phyloP scores from a whole-genome alignment of 2,113 vertebrate species.

The Clupea harengus region DNA sequence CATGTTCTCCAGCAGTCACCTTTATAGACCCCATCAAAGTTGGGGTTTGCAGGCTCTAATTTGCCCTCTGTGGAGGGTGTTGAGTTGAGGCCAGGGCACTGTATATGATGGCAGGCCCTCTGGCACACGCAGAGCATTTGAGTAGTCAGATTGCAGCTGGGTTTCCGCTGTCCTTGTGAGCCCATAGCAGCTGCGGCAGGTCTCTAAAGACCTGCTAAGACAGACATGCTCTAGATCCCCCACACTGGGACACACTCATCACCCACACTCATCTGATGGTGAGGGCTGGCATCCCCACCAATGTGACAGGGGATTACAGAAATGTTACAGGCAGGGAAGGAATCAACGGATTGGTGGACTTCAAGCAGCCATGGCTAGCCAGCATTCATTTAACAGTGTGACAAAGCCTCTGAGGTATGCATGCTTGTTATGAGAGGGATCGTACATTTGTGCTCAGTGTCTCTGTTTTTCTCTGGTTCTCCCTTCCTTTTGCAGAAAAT shows the following conservation, averaged over 20 bases:
- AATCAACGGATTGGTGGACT: not conserved
- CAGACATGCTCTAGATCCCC: not conserved
- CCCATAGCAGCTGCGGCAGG: not conserved
- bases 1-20: not conserved
- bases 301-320: not conserved
- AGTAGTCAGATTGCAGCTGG: not conserved
- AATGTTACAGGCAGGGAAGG: not conserved
- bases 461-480: slow-evolving; percentile 19
- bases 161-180: not conserved
- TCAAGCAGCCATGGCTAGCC: not conserved
- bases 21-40: slow-evolving; percentile 1
- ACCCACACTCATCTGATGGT: not conserved
- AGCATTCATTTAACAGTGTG: not conserved
- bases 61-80: not conserved
- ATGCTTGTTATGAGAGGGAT: not conserved
- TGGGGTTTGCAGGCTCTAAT: not conserved
- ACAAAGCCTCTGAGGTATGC: not conserved
- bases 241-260: not conserved
- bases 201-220: not conserved
- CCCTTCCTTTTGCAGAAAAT: slow-evolving; percentile 81
- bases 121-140: not conserved
- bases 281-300: not conserved
- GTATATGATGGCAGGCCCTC: not conserved
- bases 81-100: slow-evolving; percentile 6
- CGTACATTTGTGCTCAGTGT: not conserved